Base-by-base conservation (phyloP, 2,797 vertebrate species). In the Triplophysa bombifrons region DNA sequence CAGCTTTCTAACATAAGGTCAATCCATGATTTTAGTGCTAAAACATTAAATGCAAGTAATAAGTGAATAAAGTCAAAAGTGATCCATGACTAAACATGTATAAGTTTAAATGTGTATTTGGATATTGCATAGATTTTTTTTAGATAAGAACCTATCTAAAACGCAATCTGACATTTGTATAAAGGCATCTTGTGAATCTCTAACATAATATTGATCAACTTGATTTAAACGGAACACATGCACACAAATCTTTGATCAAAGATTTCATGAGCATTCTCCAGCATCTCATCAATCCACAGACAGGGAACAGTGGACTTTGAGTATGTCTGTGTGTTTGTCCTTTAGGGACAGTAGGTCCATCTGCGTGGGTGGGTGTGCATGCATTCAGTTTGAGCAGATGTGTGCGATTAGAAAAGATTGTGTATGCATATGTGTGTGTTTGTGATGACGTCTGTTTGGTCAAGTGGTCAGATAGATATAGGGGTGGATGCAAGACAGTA, bases 261-360 rank as follows among this genome's bases (percentile, higher is more conserved):
- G 60, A 71, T 55, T 77, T 78, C 77, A 82, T 60, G 78, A 76
- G 73, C 34, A 66, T 71, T 30, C 46, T 67, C 53, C 10, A 1
- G n/a, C 70, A 58, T 20, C 46, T 71, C 20, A n/a, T 8, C 73
- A 46, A 46, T 68, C 55, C 74, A 70, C 30, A 51, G 13, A 72
- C 14, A 44, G 66, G 74, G 87, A 85, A 86, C 85, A 84, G 22
- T 93, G 93, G 92, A 94, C 93, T 94, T 94, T 94, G 93, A 90
- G 53, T 70, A 30, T 69, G 78, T 76, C 64, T 41, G 64, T 58
- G 30, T 72, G 70, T 72, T 76, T 74, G 81, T 30, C 77, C 63
- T 61, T 22, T 56, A 68, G 60, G 78, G 85, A 78, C 81, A 83
- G 76, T 73, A 75, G 78, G 74, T 85, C 56, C 25, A 78, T 60